phyloP scores from a whole-genome alignment of 2,888 invertebrate species.

The Netelia melanura region DNA sequence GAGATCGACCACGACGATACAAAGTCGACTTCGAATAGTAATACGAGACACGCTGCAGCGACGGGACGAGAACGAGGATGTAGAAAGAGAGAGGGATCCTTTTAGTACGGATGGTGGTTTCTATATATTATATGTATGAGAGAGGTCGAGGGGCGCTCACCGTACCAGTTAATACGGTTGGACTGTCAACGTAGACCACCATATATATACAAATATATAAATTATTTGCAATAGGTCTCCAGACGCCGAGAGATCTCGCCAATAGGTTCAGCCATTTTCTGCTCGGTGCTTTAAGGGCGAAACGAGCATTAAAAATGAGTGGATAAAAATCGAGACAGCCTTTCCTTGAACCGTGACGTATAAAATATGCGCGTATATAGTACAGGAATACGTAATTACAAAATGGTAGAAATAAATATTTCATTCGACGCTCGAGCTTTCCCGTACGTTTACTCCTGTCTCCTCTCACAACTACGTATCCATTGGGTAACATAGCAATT shows the following conservation, averaged over 20 bases:
- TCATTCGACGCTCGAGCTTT: constrained; percentile 59
- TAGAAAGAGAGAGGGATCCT: not conserved
- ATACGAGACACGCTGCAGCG: too few relatives aligned
- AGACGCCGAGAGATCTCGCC: too few relatives aligned
- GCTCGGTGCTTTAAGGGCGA: too few relatives aligned
- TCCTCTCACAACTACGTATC: not conserved
- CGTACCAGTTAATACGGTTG: constrained; percentile 48
- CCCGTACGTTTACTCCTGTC: not conserved
- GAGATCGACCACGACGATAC: constrained; percentile 3
- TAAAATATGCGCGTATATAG: constrained; percentile 40
- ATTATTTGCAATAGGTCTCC: not conserved
- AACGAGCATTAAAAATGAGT: too few relatives aligned
- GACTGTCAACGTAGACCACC: constrained; percentile 8
- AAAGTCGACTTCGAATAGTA: not conserved
- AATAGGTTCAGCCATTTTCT: too few relatives aligned
- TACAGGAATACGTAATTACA: constrained; percentile 65
- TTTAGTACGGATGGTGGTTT: constrained; percentile 19
- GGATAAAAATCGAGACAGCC: too few relatives aligned
- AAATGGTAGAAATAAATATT: constrained; percentile 73
- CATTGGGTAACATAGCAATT: not conserved
- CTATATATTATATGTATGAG: constrained; percentile 1
- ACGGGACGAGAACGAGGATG: not conserved
- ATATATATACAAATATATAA: not conserved
- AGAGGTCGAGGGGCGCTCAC: constrained; percentile 16
- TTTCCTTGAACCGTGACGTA: too few relatives aligned